phyloP scores from a whole-genome alignment of 2,797 vertebrate species.

The Lateolabrax maculatus region DNA sequence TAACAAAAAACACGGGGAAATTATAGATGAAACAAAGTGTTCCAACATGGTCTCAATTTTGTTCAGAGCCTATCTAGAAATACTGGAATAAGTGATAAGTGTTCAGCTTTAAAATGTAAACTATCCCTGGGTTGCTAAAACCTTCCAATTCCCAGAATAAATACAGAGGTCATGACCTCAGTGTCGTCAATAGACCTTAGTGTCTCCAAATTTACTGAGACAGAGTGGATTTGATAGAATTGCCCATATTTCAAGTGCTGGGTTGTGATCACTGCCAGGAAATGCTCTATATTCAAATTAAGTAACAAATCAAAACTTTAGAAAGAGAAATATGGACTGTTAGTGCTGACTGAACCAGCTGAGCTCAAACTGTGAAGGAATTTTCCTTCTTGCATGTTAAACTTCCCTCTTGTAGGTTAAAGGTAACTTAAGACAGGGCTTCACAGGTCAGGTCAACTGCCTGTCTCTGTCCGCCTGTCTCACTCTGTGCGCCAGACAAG shows the following conservation, averaged over 20 bases:
- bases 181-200: background rate
- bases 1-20: background rate
- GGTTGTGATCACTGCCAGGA: background rate
- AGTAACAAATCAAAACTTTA: background rate
- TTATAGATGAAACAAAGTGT: background rate
- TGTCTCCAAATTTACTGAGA: background rate
- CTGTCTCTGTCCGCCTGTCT: too few relatives aligned
- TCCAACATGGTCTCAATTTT: background rate
- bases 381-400: too few relatives aligned
- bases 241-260: background rate
- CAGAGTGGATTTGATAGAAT: background rate
- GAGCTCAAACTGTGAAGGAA: background rate
- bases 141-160: background rate
- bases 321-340: background rate
- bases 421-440: too few relatives aligned
- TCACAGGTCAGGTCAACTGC: too few relatives aligned
- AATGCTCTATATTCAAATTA: background rate
- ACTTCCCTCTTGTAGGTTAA: too few relatives aligned
- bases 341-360: background rate
- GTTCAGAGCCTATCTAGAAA: background rate
- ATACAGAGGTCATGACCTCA: background rate
- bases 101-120: background rate
- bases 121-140: background rate
- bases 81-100: background rate
- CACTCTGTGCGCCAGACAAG: too few relatives aligned